Percentiles rank a stretch among this genome's conserved stretches.
Conservation (phyloP, 1,140 invertebrate species). For the Lethrus apterus region DNA sequence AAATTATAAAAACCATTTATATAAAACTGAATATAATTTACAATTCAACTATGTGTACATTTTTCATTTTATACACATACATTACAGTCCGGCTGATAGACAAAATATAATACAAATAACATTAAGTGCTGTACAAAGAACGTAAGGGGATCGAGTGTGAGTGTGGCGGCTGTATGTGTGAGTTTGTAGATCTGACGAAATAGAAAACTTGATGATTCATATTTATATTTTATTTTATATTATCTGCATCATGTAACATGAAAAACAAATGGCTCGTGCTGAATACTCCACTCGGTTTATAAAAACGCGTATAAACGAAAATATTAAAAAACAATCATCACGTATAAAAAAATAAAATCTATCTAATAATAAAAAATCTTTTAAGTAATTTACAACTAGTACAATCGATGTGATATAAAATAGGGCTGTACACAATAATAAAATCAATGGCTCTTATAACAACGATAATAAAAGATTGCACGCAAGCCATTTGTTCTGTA, state of each 20-base stretch:
- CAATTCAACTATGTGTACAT: conserved; percentile 37
- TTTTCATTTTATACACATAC: conserved; percentile 34
- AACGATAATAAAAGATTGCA: conserved; percentile 37
- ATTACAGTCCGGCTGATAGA: conserved; percentile 35
- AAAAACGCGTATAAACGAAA: conserved; percentile 30
- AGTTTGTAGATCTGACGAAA: conserved; percentile 11
- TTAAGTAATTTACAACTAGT: conserved; percentile 29
- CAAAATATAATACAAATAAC: conserved; percentile 36
- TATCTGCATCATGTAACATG: conserved; percentile 33
- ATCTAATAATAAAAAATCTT: conserved; percentile 30
- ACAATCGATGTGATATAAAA: conserved; percentile 25
- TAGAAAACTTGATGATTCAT: conserved; percentile 24
- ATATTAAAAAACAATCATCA: conserved; percentile 31
- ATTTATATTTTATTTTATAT: conserved; percentile 27
- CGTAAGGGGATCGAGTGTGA: conserved; percentile 5
- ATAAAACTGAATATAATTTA: conserved; percentile 40
- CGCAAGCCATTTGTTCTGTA: conserved; percentile 41
- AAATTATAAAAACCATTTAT: conserved; percentile 17
- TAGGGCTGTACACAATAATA: conserved; percentile 28
- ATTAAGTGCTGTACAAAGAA: conserved; percentile 19
- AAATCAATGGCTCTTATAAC: conserved; percentile 33
- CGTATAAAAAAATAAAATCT: conserved; percentile 35
- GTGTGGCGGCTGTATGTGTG: not conserved
- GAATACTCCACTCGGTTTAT: conserved; percentile 31
- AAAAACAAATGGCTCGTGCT: conserved; percentile 39